Evolutionary conservation across 2,888 invertebrate genomes (phyloP).

Genomic region (Drosophila leonis): DNA sequence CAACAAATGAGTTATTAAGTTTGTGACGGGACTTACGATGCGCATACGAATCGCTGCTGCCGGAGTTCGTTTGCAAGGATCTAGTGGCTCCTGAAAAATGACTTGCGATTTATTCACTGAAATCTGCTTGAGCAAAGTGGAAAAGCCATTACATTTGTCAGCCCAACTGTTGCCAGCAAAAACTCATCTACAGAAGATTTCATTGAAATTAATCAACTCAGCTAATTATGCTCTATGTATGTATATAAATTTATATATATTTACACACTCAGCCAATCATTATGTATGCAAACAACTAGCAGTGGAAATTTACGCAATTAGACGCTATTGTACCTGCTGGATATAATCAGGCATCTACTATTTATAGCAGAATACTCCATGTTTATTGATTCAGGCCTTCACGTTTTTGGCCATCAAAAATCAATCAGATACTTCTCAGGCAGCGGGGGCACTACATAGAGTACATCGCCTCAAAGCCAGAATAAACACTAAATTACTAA

Average conservation of each 20-base stretch:
- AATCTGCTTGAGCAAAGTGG: conserved; percentile 26
- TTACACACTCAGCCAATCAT: neutral
- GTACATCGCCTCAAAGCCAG: neutral
- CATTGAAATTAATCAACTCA: conserved; percentile 18
- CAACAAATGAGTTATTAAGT: conserved; percentile 76
- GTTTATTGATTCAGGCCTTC: conserved; percentile 57
- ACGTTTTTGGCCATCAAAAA: conserved; percentile 39
- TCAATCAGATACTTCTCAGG: conserved; percentile 54
- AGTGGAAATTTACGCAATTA: conserved; percentile 43
- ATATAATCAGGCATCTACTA: conserved; percentile 33
- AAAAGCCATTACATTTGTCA: conserved; percentile 45
- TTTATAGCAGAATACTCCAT: conserved; percentile 42
- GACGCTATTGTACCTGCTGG: conserved; percentile 49
- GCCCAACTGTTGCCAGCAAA: conserved; percentile 44
- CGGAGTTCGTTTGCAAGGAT: conserved; percentile 10
- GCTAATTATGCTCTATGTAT: conserved; percentile 20
- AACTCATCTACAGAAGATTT: neutral
- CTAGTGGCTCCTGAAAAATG: conserved; percentile 33
- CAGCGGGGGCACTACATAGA: neutral
- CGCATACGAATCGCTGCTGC: conserved; percentile 31
- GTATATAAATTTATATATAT: neutral
- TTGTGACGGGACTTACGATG: conserved; percentile 44
- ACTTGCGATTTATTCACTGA: conserved; percentile 38
- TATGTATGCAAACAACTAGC: conserved; percentile 42
- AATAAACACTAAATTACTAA: conserved; percentile 25